Base-by-base conservation (phyloP, 1,140 invertebrate genomes). In the Drosophila ercepeae region DNA sequence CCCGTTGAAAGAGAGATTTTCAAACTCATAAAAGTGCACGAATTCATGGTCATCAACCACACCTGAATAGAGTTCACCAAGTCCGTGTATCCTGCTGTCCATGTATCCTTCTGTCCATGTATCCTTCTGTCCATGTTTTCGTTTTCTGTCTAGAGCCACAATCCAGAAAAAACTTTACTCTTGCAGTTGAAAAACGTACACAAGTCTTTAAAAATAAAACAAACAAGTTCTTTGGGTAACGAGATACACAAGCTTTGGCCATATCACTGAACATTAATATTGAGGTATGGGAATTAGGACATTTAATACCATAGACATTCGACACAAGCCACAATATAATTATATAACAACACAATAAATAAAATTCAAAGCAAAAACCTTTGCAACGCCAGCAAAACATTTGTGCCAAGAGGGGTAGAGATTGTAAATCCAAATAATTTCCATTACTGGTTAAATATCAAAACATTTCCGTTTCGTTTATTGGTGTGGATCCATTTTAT, bases 401-500 rank as follows among this genome's bases (percentile, higher is more conserved):
- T 32, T 32, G 21, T 27, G 8, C 27, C n/a, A n/a, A 0, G 1
- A 27, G 7, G 7, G 27, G 27, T 27, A 32, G 29, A n/a, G 29
- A 11, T n/a, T 32, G 9, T 32, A 32, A 32, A n/a, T 32, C 29
- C 0, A 32, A 32, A 32, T 32, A 32, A 32, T 32, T 32, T 32
- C 19, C 27, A 42, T 36, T 49, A 19, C 19, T 50, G 49, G 41
- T 41, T 77, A 50, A 77, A 78, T 77, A 73, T 61, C 70, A 78
- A 69, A 63, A 55, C 63, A 78, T 63, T 78, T 72, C 6, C 60
- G 34, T 59, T 64, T 58, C 42, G 53, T 53, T 70, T 36, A 61
- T 61, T 42, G 36, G 49, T 73, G 77, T 63, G 45, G 42, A 58
- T 58, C 73, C 61, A 65, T 74, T 82, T 82, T 82, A 82, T 82